phyloP scores from a whole-genome alignment of 2,113 vertebrate genomes.

The Sphyrna mokarran region DNA sequence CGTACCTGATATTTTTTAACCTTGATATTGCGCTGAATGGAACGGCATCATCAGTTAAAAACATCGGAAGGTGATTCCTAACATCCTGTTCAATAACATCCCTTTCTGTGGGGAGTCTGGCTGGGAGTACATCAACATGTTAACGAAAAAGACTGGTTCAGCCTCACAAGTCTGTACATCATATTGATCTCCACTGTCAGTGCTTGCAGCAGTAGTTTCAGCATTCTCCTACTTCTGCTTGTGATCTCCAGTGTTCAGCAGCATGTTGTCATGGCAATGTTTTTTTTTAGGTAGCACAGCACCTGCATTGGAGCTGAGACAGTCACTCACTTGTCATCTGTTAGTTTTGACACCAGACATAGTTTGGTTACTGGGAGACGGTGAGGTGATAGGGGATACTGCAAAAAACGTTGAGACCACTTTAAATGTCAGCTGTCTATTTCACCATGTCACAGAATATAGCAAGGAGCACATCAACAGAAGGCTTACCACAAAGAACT shows the following conservation, averaged over 20 bases:
- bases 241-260: constrained; percentile 20
- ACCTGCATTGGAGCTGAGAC: background rate
- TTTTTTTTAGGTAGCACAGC: constrained; percentile 4
- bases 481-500: background rate
- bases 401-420: background rate
- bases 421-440: background rate
- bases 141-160: background rate
- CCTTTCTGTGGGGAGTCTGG: background rate
- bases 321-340: background rate
- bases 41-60: background rate
- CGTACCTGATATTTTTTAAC: background rate
- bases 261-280: constrained; percentile 22
- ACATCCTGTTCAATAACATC: background rate
- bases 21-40: background rate
- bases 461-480: background rate
- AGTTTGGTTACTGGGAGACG: background rate
- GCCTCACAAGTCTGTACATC: background rate
- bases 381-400: background rate
- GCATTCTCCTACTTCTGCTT: background rate
- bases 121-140: background rate
- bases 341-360: background rate
- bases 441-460: no score
- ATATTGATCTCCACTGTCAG: background rate
- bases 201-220: background rate
- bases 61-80: background rate